These are phyloP conservation scores for Ellobium chinense DNA, from an alignment of 2,888 invertebrate species.

Conservation along the genomic window DNA sequence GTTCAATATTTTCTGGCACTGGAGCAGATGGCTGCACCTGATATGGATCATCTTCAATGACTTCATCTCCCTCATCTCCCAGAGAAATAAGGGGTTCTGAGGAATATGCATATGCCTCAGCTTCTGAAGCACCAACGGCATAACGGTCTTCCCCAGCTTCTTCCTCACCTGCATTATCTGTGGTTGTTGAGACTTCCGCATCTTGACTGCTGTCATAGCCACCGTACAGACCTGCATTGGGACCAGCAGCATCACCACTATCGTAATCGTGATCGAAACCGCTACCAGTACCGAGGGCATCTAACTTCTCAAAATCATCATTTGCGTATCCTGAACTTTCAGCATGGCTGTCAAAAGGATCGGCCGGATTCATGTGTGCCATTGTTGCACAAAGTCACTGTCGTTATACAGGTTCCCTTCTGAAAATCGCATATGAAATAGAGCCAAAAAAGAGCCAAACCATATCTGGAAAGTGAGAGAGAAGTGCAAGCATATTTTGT, in stretches of 20 bases:
- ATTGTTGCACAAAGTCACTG: constrained; percentile 31
- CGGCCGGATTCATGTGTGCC: constrained; percentile 40
- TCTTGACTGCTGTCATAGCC: constrained; percentile 56
- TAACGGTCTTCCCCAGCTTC: constrained; percentile 69
- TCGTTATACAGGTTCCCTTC: background rate
- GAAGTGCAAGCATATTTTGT: too few species aligned
- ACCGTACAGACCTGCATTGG: constrained; percentile 7
- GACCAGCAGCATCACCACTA: background rate
- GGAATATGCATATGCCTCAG: constrained; percentile 48
- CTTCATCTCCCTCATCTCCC: too few species aligned
- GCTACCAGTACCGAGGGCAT: constrained; percentile 31
- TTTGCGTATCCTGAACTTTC: constrained; percentile 53
- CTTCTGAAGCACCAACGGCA: constrained; percentile 56
- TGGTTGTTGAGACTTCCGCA: constrained; percentile 66
- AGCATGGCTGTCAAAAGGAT: constrained; percentile 47
- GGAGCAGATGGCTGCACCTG: constrained; percentile 49
- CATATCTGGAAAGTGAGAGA: too few species aligned
- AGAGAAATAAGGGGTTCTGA: constrained; percentile 54
- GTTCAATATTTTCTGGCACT: constrained; percentile 49
- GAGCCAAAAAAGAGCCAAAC: too few species aligned
- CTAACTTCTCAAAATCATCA: constrained; percentile 54
- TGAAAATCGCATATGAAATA: too few species aligned
- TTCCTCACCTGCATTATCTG: constrained; percentile 61
- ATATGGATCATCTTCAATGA: constrained; percentile 28
- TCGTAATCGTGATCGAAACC: too few species aligned